Conservation (phyloP, 2,888 invertebrate genomes). For the Amphipyra berbera region DNA sequence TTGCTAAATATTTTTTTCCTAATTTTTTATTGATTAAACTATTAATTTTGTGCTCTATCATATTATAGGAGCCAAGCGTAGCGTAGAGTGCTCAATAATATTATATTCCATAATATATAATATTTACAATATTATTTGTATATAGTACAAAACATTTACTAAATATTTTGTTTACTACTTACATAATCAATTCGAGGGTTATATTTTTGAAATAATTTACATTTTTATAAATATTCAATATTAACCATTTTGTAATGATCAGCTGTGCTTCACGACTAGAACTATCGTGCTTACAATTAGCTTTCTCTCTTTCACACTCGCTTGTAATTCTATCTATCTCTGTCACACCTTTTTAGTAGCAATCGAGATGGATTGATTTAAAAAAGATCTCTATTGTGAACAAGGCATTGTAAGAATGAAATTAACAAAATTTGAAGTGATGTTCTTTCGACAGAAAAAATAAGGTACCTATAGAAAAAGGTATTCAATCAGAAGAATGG, state of each 20-base stretch:
- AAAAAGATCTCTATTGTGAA: slow-evolving; percentile 6
- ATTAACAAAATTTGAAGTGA: slow-evolving; percentile 9
- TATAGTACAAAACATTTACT: slow-evolving; percentile 83
- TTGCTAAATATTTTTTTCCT: slow-evolving; percentile 59
- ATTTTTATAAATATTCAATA: slow-evolving; percentile 62
- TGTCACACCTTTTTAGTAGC: slow-evolving; percentile 16
- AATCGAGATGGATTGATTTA: slow-evolving; percentile 9
- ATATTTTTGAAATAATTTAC: slow-evolving; percentile 60
- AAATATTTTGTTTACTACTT: slow-evolving; percentile 80
- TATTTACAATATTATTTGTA: slow-evolving; percentile 69
- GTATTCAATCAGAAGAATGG: slow-evolving; percentile 26
- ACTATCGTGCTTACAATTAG: slow-evolving; percentile 67
- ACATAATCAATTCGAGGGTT: slow-evolving; percentile 71
- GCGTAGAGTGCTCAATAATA: slow-evolving; percentile 69
- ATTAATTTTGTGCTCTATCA: slow-evolving; percentile 59
- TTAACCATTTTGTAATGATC: slow-evolving; percentile 59
- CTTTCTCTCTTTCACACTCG: slow-evolving; percentile 55
- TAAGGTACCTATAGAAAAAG: slow-evolving; percentile 2
- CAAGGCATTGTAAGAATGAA: too few species aligned
- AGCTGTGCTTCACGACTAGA: slow-evolving; percentile 71
- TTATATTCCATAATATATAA: slow-evolving; percentile 56
- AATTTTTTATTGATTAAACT: slow-evolving; percentile 56
- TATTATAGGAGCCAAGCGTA: slow-evolving; percentile 75
- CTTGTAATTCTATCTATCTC: slow-evolving; percentile 39
- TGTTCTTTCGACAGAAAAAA: slow-evolving; percentile 12